Evolutionary conservation across 2,888 invertebrate genomes (phyloP).

Genomic region (Torymus texanus): DNA sequence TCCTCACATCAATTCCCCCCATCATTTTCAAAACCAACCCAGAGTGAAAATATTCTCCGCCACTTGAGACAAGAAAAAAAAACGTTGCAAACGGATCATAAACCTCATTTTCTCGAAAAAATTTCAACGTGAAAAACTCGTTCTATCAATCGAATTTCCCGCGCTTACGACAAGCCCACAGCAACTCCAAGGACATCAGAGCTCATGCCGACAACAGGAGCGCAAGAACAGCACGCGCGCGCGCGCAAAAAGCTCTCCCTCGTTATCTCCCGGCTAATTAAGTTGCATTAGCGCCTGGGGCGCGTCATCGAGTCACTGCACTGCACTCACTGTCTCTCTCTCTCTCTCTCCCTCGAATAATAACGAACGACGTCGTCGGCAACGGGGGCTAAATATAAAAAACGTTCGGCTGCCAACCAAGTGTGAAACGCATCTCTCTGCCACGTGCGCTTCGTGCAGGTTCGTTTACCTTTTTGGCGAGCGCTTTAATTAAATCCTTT

Average conservation of each 20-base stretch:
- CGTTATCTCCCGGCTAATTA: slow-evolving; percentile 29
- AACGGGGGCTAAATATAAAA: slow-evolving; percentile 48
- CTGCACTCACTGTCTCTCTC: slow-evolving; percentile 3
- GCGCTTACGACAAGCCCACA: too few relatives aligned
- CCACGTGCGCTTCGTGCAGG: slow-evolving; percentile 22
- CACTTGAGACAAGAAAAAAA: too few relatives aligned
- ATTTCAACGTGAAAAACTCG: too few relatives aligned
- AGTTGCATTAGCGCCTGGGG: slow-evolving; percentile 41
- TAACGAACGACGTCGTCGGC: slow-evolving; percentile 40
- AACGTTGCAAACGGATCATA: too few relatives aligned
- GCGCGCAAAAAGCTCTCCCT: background rate
- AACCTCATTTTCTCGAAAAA: too few relatives aligned
- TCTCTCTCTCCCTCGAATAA: slow-evolving; percentile 42
- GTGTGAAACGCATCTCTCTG: slow-evolving; percentile 28
- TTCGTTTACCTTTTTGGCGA: slow-evolving; percentile 51
- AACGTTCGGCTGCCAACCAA: slow-evolving; percentile 42
- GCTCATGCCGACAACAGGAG: background rate
- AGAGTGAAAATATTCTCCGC: too few relatives aligned
- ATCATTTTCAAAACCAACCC: too few relatives aligned
- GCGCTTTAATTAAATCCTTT: slow-evolving; percentile 43
- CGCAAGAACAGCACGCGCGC: background rate
- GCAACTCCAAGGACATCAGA: too few relatives aligned
- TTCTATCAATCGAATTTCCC: too few relatives aligned
- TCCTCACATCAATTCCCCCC: too few relatives aligned
- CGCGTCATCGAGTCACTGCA: slow-evolving; percentile 32